Evolutionary conservation across 2,888 invertebrate genomes (phyloP), one percentile per base, ranked within the genome.

Genomic region (Apomyelois bistriatella): DNA sequence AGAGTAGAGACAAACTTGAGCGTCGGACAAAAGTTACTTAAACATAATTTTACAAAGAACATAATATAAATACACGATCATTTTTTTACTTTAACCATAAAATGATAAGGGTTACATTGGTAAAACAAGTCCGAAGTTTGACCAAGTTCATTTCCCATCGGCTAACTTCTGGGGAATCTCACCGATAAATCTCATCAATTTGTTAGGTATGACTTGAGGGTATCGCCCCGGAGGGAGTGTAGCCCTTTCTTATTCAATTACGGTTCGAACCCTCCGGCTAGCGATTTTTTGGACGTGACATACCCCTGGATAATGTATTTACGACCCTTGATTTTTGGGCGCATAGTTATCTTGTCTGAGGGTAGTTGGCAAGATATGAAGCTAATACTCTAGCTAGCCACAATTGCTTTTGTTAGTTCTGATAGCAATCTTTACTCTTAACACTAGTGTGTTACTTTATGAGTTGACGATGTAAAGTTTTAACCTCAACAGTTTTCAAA

Each of bases 101-200:
- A 71, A 63, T 71, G 79, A 79, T 81, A 82, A 80, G 74, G 77
- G 66, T 67, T 65, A 65, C 67, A 65, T 67, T 65, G 68, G 57
- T 13, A 15, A 73, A 76, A 74, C 75, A 76, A 80, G 74, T 75
- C 66, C 64, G 72, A 82, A 82, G 74, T 85, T 84, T 66, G 54
- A 63, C 67, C 71, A 85, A 85, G 78, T 79, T 83, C 82, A 86
- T 86, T 85, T 85, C 80, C 81, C 77, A 80, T 80, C 66, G 72
- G 77, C 75, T 78, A 86, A 85, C 80, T 84, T 84, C 63, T 63
- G 66, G 49, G 74, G 75, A 79, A 84, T 85, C 84, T 82, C 73
- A 67, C 63, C 71, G 76, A 81, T 76, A 80, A 85, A 86, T 86
- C 84, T 82, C 79, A 80, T 84, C 84, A 85, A 84, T 82, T 82